These are phyloP conservation scores for Sinotaia quadrata DNA, from an alignment of 2,888 invertebrate genomes.

Conservation along the genomic window DNA sequence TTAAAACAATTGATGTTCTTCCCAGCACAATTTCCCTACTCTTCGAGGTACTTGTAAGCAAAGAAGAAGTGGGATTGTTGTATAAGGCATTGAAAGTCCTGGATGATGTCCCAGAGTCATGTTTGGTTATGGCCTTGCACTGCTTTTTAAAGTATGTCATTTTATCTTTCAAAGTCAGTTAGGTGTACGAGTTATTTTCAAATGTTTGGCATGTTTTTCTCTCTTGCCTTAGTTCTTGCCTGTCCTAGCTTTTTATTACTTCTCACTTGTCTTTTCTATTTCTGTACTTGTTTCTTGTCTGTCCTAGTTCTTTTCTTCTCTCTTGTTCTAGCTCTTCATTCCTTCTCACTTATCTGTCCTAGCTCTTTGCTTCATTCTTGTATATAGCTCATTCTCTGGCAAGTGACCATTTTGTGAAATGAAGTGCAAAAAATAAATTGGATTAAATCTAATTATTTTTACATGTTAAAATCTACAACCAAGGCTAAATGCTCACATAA, in stretches of 20 bases:
- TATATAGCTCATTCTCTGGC: no score
- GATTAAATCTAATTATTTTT: no score
- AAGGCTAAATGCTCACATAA: no score
- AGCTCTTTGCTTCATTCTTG: no score
- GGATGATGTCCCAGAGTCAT: slow-evolving; percentile 7
- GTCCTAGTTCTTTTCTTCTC: neutral
- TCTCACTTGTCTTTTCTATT: neutral
- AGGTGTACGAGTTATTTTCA: neutral
- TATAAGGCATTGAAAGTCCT: neutral
- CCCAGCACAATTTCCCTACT: neutral
- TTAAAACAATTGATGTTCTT: neutral
- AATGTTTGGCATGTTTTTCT: neutral
- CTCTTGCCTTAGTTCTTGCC: neutral
- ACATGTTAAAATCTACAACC: no score
- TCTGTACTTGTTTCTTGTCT: neutral
- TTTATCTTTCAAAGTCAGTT: neutral
- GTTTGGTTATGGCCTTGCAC: slow-evolving; percentile 3
- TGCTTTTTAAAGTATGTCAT: slow-evolving; percentile 10
- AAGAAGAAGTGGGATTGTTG: neutral
- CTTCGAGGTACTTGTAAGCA: slow-evolving; percentile 10
- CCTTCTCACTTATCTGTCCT: no score
- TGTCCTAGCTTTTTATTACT: neutral
- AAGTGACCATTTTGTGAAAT: no score
- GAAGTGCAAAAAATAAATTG: no score
- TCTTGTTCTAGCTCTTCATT: no score